phyloP scores from a whole-genome alignment of 2,113 vertebrate genomes.

The Ondatra zibethicus region DNA sequence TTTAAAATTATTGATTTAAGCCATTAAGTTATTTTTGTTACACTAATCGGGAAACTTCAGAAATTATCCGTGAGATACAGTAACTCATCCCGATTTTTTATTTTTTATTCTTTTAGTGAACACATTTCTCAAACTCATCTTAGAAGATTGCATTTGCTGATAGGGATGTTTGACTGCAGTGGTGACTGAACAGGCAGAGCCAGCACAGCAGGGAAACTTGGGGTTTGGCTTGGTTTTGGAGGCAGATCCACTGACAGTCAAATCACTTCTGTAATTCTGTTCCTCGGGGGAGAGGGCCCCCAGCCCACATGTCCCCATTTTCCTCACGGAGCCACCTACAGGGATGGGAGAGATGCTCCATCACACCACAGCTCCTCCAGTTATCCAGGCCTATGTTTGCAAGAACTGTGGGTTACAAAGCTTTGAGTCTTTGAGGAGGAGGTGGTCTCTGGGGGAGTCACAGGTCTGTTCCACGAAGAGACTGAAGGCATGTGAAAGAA shows the following conservation, averaged over 20 bases:
- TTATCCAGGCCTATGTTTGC: conserved; percentile 19
- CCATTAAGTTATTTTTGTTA: not conserved
- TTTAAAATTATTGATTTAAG: not conserved
- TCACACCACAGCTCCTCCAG: not conserved
- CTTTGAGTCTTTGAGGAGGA: conserved; percentile 30
- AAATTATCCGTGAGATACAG: not conserved
- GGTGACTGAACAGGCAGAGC: not conserved
- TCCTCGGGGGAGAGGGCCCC: not conserved
- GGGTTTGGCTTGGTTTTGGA: not conserved
- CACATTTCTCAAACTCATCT: not conserved
- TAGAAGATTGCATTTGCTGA: not conserved
- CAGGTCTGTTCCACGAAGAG: not conserved
- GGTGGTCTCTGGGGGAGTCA: not conserved
- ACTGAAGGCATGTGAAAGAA: conserved; percentile 3
- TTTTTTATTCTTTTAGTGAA: not conserved
- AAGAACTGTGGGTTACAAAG: not conserved
- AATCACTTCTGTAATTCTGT: not conserved
- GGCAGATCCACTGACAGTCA: not conserved
- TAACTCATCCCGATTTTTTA: not conserved
- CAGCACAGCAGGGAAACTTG: not conserved
- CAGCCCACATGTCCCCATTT: not conserved
- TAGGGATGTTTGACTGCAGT: not conserved
- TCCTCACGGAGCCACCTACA: not conserved
- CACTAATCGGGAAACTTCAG: not conserved
- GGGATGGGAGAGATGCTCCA: not conserved